phyloP scores from a whole-genome alignment of 1,140 invertebrate genomes.

The Bombus polaris region DNA sequence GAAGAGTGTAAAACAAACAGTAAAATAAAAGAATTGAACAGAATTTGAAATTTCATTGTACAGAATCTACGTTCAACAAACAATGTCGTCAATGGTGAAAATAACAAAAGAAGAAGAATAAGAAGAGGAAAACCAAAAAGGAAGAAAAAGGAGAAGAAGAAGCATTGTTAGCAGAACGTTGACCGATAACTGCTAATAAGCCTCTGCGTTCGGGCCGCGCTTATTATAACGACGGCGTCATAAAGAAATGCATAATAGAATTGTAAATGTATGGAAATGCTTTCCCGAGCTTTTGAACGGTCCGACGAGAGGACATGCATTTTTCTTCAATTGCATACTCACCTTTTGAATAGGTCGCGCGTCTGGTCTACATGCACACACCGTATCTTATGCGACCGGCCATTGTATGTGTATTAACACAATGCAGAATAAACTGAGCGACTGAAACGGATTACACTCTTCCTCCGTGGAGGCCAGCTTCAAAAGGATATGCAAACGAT shows the following conservation, averaged over 20 bases:
- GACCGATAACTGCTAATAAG: constrained; percentile 44
- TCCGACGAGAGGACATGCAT: constrained; percentile 29
- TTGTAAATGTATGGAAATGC: constrained; percentile 69
- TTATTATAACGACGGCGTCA: constrained; percentile 39
- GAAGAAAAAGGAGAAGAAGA: not conserved
- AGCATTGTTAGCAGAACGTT: constrained; percentile 3
- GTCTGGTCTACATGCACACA: constrained; percentile 22
- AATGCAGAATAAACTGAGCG: constrained; percentile 53
- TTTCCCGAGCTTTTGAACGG: constrained; percentile 59
- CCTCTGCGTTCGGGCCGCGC: constrained; percentile 20
- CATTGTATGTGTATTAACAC: constrained; percentile 51
- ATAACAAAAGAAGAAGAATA: not conserved
- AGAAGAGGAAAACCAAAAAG: not conserved
- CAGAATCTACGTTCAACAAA: not conserved
- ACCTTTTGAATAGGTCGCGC: constrained; percentile 45
- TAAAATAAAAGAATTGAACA: not conserved
- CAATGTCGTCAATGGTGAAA: not conserved
- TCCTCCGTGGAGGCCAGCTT: constrained; percentile 2
- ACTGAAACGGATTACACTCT: constrained; percentile 46
- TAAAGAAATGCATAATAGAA: constrained; percentile 64
- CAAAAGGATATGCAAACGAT: constrained; percentile 44
- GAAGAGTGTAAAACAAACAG: not conserved
- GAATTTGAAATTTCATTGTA: not conserved
- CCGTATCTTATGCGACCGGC: constrained; percentile 32
- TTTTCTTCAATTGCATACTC: constrained; percentile 58